phyloP scores from a whole-genome alignment of 2,113 vertebrate species.

The Phrynosoma platyrhinos region DNA sequence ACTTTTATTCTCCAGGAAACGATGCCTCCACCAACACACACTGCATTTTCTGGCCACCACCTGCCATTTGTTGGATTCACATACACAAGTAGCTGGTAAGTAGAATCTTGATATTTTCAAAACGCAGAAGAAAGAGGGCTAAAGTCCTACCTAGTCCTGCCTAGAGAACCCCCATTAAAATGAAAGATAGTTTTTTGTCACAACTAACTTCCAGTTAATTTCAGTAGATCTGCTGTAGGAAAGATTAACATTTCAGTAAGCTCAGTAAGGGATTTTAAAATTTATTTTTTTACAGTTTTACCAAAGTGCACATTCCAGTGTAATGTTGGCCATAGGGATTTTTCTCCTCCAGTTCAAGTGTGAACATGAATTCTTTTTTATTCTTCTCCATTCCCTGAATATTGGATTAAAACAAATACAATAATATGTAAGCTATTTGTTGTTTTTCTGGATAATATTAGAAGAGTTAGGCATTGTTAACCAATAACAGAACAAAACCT shows the following conservation, averaged over 20 bases:
- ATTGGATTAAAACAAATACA: neutral
- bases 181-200: no score
- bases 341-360: neutral
- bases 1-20: constrained; percentile 85
- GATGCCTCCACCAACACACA: constrained; percentile 95
- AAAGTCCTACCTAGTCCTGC: neutral
- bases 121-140: neutral
- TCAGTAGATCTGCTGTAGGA: no score
- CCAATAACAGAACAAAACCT: neutral
- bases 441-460: neutral
- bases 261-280: no score
- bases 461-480: neutral
- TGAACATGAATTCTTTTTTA: constrained; percentile 3
- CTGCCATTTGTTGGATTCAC: constrained; percentile 98
- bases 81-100: constrained; percentile 98
- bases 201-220: no score
- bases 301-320: neutral
- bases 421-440: neutral
- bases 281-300: neutral
- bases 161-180: neutral
- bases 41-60: constrained; percentile 97
- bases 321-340: neutral
- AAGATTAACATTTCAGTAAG: neutral
- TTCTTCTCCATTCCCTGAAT: neutral
- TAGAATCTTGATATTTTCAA: constrained; percentile 31